phyloP scores from a whole-genome alignment of 2,113 vertebrate species.

The Pardalotus punctatus region DNA sequence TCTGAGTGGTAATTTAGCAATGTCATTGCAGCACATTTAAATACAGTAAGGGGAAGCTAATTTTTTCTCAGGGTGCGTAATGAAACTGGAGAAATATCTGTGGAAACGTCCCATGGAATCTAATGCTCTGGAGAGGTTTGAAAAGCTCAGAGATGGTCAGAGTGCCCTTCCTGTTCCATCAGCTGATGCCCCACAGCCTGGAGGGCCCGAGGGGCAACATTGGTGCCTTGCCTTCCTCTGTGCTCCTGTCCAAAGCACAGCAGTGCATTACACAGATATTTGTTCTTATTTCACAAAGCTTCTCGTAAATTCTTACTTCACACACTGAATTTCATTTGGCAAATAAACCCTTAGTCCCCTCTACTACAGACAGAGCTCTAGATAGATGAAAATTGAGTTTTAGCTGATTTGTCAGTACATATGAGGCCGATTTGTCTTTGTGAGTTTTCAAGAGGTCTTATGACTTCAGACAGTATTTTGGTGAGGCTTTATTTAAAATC shows the following conservation, averaged over 20 bases:
- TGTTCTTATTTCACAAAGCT: background rate
- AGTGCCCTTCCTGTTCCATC: background rate
- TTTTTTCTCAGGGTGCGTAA: background rate
- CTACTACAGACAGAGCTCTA: background rate
- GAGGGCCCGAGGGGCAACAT: fast-evolving
- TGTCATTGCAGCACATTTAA: background rate
- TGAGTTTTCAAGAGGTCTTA: background rate
- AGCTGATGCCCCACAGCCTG: background rate
- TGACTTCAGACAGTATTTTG: background rate
- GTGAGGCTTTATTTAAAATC: background rate
- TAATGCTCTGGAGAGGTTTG: background rate
- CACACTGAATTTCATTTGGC: background rate
- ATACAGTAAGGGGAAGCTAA: background rate
- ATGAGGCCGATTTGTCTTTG: background rate
- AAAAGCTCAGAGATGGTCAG: background rate
- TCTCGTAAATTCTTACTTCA: background rate
- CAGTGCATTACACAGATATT: background rate
- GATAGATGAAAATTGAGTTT: background rate
- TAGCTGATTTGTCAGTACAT: background rate
- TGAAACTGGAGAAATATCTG: background rate
- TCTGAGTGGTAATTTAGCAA: background rate
- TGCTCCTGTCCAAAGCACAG: background rate
- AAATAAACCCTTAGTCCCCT: background rate
- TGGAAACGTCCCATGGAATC: background rate
- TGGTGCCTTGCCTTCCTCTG: background rate